Base-by-base conservation (phyloP, 2,113 vertebrate species). In the Sceloporus tristichus region DNA sequence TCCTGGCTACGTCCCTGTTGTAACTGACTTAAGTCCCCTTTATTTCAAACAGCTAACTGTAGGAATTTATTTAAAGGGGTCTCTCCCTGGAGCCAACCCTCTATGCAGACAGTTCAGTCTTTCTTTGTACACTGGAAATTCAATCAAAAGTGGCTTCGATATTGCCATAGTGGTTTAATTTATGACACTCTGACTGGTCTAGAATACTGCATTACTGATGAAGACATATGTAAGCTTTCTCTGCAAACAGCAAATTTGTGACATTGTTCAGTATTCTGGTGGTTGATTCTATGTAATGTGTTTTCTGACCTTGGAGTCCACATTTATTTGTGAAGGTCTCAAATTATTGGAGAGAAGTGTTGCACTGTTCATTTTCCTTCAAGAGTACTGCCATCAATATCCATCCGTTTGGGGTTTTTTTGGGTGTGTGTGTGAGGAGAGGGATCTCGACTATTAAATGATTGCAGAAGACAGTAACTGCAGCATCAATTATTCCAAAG, bases 271-370 rank as follows among this genome's bases (percentile, higher is more conserved):
- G 92, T 92, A 95, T 96, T 93, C 82, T 95, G 92, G 93, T 95
- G 80, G 85, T 91, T 92, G 89, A 93, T 93, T 95, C 78, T 89
- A 89, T 87, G 91, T 90, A 91, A 96, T 90, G 38, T 85, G 73
- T 94, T 94, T 92, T 94, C 91, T 95, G 94, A 96, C 95, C 94
- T 96, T 96, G 92, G 94, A 91, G 38, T 94, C 85, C 91, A 87
- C 94, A 93, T 96, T 96, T 94, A 90, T 94, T 92, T 95, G 93
- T 95, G 92, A 94, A 95, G 93, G 95, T 90, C 95, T 95, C 91
- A 96, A 93, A 95, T 96, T 94, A 96, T 96, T 95, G 84, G 84
- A 90, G 75, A 86, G 83, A 96, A 34, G 86, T 92, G 93, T 68
- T 92, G 79, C 91, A 95, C 96, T 96, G 91, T 96, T 85, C 89